These are phyloP conservation scores for Scatophagus argus DNA, from an alignment of 2,113 vertebrate species.

Conservation along the genomic window DNA sequence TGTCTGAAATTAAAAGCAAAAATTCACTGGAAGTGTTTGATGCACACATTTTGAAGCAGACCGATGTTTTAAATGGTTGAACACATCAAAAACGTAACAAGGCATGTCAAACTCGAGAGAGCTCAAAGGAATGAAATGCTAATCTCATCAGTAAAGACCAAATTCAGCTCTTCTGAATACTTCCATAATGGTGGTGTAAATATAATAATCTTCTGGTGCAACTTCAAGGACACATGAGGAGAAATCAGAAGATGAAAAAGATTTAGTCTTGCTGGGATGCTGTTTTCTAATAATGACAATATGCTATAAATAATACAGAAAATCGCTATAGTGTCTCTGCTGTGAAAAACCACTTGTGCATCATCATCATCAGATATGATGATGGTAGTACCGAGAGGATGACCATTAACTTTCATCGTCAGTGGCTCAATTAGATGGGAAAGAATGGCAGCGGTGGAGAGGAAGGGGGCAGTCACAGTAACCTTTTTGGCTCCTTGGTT, in stretches of 20 bases:
- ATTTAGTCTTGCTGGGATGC: not conserved
- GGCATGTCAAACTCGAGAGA: no score
- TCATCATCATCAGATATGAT: constrained; percentile 22
- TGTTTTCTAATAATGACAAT: not conserved
- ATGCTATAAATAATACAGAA: not conserved
- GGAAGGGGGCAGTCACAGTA: constrained; percentile 75
- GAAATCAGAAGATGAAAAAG: not conserved
- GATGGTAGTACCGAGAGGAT: constrained; percentile 8
- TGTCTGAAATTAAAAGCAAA: no score
- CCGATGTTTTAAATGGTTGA: no score
- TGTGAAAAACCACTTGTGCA: constrained; percentile 15
- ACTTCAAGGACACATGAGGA: no score
- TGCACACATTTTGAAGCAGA: no score
- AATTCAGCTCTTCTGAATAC: no score
- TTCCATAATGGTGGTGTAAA: no score
- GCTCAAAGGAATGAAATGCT: no score
- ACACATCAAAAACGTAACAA: no score
- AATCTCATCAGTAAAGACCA: no score
- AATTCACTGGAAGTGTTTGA: no score
- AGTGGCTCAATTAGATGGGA: constrained; percentile 46
- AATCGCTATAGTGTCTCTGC: constrained; percentile 6
- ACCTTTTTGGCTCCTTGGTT: constrained; percentile 73
- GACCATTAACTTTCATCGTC: constrained; percentile 73
- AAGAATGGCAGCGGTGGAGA: constrained; percentile 50
- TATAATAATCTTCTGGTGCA: no score